These are phyloP conservation scores for Arion vulgaris DNA, from an alignment of 1,140 invertebrate species.

Conservation along the genomic window DNA sequence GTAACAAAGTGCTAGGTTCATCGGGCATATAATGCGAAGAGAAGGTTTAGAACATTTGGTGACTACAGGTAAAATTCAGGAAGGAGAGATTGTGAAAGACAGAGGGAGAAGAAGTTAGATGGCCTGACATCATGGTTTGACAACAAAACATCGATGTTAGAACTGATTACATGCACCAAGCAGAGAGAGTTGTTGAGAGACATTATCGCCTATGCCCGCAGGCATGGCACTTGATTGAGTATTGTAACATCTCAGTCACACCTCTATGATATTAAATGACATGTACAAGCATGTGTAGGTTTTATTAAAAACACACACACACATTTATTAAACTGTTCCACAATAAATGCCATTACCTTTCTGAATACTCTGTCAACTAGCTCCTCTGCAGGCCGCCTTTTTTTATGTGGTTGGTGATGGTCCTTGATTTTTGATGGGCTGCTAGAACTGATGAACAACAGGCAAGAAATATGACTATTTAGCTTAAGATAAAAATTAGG, in stretches of 20 bases:
- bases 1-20: too few relatives aligned
- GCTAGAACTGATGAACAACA: constrained; percentile 41
- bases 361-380: constrained; percentile 65
- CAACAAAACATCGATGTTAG: neutral
- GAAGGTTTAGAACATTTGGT: neutral
- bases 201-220: neutral
- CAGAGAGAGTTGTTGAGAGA: neutral
- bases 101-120: neutral
- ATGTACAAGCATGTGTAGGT: too few relatives aligned
- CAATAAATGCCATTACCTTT: constrained; percentile 49
- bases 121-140: neutral
- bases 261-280: too few relatives aligned
- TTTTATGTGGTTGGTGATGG: constrained; percentile 44
- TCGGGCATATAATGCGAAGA: neutral
- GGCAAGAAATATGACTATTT: neutral
- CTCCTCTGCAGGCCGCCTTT: constrained; percentile 64
- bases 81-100: neutral
- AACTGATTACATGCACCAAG: neutral
- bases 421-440: constrained; percentile 47
- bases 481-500: neutral
- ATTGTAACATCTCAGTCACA: too few relatives aligned
- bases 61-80: neutral
- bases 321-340: too few relatives aligned
- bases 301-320: too few relatives aligned
- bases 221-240: neutral